A percentile compares a stretch with the other conserved stretches of the same genome.
Evolutionary conservation across 2,888 invertebrate species (phyloP).

Genomic region (Hydropsyche betteni): DNA sequence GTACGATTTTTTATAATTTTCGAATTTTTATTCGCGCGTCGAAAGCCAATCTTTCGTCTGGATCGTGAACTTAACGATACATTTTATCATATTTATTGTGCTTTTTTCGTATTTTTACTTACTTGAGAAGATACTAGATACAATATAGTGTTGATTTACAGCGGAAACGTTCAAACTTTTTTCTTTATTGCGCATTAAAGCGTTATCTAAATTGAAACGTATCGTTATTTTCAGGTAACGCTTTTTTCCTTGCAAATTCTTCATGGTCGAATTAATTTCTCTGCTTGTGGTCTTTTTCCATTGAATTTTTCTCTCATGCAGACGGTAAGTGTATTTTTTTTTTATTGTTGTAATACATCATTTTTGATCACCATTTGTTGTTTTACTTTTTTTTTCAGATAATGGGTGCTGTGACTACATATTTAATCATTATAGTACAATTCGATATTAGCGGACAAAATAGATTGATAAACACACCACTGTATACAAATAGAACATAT

Average conservation of each 20-base stretch:
- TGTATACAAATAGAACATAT: background rate
- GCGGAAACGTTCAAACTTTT: background rate
- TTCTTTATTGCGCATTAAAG: constrained; percentile 1
- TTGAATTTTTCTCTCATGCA: constrained; percentile 44
- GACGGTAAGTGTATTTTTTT: constrained; percentile 36
- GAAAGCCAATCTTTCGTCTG: too few species aligned
- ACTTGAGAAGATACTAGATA: too few species aligned
- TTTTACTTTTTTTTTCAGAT: constrained; percentile 45
- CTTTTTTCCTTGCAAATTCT: constrained; percentile 47
- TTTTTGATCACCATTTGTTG: too few species aligned
- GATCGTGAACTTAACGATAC: too few species aligned
- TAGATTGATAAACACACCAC: background rate
- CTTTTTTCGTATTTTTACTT: too few species aligned
- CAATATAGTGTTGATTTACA: background rate
- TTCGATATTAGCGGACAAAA: constrained; percentile 44
- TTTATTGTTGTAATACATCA: too few species aligned
- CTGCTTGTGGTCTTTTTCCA: constrained; percentile 45
- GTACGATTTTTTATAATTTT: too few species aligned
- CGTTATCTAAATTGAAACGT: background rate
- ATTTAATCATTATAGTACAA: constrained; percentile 46
- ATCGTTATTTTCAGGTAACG: constrained; percentile 43
- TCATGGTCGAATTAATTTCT: constrained; percentile 44
- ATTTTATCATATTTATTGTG: too few species aligned
- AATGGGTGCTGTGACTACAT: constrained; percentile 44
- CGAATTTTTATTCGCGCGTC: too few species aligned